phyloP scores from a whole-genome alignment of 2,797 vertebrate species.

The Podarcis siculus region DNA sequence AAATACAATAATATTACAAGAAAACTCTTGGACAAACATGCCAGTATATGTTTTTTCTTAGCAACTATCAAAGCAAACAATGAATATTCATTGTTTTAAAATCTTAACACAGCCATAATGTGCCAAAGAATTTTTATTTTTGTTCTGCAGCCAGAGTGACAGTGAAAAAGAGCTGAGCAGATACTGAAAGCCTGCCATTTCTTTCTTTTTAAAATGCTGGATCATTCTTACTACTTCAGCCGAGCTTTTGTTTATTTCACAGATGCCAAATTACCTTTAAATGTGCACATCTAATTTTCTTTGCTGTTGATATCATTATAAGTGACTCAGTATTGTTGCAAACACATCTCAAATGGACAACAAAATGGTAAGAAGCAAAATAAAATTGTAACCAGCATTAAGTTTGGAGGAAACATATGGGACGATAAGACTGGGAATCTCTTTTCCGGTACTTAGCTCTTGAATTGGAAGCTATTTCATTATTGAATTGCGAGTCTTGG shows the following conservation, averaged over 20 bases:
- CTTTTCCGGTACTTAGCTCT: not conserved
- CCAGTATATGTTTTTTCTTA: not conserved
- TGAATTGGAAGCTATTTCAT: slow-evolving; percentile 6
- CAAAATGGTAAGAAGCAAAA: slow-evolving; percentile 34
- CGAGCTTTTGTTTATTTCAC: slow-evolving; percentile 11
- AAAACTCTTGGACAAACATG: not conserved
- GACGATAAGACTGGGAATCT: not conserved
- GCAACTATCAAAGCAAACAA: not conserved
- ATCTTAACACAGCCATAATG: not conserved
- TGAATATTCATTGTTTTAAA: not conserved
- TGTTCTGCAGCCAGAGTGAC: not conserved
- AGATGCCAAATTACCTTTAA: slow-evolving; percentile 29
- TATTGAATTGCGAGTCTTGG: not conserved
- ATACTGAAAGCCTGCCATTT: not conserved
- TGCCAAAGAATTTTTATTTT: not conserved
- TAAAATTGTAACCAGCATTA: slow-evolving; percentile 19
- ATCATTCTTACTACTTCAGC: slow-evolving; percentile 18
- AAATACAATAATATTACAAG: not conserved
- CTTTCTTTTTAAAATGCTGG: slow-evolving; percentile 5
- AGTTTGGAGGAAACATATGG: slow-evolving; percentile 1
- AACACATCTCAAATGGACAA: slow-evolving; percentile 18
- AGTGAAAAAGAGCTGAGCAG: not conserved
- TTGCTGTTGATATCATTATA: slow-evolving; percentile 19
- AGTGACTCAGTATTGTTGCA: slow-evolving; percentile 23
- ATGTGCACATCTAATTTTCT: slow-evolving; percentile 35